phyloP scores from a whole-genome alignment of 2,113 vertebrate genomes.

The Hyla sarda region DNA sequence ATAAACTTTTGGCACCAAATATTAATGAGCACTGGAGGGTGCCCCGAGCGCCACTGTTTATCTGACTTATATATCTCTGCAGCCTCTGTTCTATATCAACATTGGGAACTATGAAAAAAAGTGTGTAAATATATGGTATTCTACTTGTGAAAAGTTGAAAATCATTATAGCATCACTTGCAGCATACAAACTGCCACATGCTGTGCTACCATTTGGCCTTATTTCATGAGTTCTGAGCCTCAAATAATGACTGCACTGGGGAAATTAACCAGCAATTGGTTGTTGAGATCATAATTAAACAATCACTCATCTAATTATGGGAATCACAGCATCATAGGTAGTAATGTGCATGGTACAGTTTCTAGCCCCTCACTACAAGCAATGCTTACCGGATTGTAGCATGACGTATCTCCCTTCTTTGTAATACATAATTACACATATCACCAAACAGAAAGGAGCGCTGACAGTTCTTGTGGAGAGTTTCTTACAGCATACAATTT shows the following conservation, averaged over 20 bases:
- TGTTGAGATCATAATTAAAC: slow-evolving; percentile 34
- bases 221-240: slow-evolving; percentile 33
- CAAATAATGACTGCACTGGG: slow-evolving; percentile 12
- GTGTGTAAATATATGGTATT: not conserved
- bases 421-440: not conserved
- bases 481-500: not conserved
- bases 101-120: not conserved
- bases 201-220: slow-evolving; percentile 11
- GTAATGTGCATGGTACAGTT: slow-evolving; percentile 13
- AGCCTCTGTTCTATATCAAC: not conserved
- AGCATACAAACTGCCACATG: slow-evolving; percentile 4
- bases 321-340: slow-evolving; percentile 24
- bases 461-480: not conserved
- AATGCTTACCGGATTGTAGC: not conserved
- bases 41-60: not conserved
- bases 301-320: slow-evolving; percentile 37
- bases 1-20: not conserved
- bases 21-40: not conserved
- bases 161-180: slow-evolving; percentile 4
- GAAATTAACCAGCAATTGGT: slow-evolving; percentile 12
- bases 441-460: not conserved
- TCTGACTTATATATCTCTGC: no score
- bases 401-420: not conserved
- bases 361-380: not conserved
- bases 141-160: not conserved